Evolutionary conservation across 2,113 vertebrate species (phyloP).

Genomic region (Atrichornis clamosus): DNA sequence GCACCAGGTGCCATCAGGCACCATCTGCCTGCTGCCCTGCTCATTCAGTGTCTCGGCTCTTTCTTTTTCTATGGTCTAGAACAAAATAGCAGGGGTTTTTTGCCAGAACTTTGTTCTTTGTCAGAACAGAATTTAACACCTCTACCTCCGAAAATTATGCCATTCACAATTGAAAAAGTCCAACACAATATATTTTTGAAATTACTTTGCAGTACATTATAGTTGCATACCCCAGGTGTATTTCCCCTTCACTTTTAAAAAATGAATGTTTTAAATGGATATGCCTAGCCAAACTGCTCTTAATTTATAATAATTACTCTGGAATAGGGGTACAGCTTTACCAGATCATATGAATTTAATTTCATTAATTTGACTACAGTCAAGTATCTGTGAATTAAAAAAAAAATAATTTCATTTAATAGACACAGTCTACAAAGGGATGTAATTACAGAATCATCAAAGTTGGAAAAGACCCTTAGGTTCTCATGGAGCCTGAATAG

Average conservation of each 20-base stretch:
- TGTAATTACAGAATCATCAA: neutral
- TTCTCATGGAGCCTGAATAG: neutral
- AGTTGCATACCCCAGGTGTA: neutral
- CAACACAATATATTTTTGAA: neutral
- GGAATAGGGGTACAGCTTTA: neutral
- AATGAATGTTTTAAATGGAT: neutral
- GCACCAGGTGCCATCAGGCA: neutral
- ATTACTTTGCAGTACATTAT: neutral
- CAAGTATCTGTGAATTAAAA: neutral
- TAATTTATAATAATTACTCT: neutral
- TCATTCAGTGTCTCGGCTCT: neutral
- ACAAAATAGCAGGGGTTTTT: neutral
- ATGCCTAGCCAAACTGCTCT: neutral
- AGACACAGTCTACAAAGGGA: neutral
- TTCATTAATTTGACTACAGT: neutral
- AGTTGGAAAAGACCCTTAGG: neutral
- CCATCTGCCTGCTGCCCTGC: accelerated
- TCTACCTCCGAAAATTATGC: neutral
- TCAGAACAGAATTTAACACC: neutral
- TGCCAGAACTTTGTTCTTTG: neutral
- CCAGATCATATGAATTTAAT: neutral
- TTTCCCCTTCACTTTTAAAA: neutral
- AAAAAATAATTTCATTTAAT: neutral
- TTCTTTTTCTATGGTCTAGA: neutral
- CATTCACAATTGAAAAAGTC: neutral